Percentiles rank a stretch among this genome's conserved stretches.
Evolutionary conservation across 1,140 invertebrate genomes (phyloP).

Genomic region (Hylyphantes graminicola): DNA sequence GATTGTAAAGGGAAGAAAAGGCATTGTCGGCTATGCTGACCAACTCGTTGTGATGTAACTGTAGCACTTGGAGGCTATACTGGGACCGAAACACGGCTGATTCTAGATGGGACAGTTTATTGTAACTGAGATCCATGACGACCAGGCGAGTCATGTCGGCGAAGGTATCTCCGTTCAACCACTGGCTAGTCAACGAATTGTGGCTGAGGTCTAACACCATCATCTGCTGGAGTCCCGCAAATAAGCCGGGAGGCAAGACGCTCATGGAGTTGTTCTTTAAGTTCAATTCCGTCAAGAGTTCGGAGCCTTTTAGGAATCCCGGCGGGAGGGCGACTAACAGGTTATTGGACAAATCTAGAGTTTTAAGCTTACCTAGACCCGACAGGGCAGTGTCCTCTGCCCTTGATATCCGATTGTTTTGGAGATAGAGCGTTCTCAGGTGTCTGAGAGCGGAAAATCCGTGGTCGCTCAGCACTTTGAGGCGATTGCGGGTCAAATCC

Average conservation of each 20-base stretch:
- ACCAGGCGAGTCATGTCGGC: constrained; percentile 87
- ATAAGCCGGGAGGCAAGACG: constrained; percentile 79
- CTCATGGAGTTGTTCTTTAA: constrained; percentile 86
- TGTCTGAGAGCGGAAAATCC: constrained; percentile 81
- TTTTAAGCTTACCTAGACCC: constrained; percentile 75
- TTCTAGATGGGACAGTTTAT: constrained; percentile 82
- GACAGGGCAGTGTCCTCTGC: constrained; percentile 78
- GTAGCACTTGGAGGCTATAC: constrained; percentile 84
- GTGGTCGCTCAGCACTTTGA: constrained; percentile 80
- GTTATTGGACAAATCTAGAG: constrained; percentile 82
- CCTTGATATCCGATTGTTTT: constrained; percentile 80
- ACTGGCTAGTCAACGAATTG: constrained; percentile 85
- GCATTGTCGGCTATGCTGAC: constrained; percentile 82
- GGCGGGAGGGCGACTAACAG: constrained; percentile 85
- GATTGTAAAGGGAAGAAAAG: constrained; percentile 84
- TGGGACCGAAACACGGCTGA: constrained; percentile 84
- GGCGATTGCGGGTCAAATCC: constrained; percentile 82
- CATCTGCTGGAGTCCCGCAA: constrained; percentile 82
- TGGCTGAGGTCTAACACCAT: constrained; percentile 86
- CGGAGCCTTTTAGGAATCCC: constrained; percentile 79
- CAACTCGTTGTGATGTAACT: constrained; percentile 81
- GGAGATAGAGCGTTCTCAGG: constrained; percentile 80
- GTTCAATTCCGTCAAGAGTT: constrained; percentile 83
- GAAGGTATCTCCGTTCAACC: constrained; percentile 83
- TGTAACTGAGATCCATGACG: constrained; percentile 85